Conservation (phyloP, 2,888 invertebrate genomes). For the Drosophila meridionalis region DNA sequence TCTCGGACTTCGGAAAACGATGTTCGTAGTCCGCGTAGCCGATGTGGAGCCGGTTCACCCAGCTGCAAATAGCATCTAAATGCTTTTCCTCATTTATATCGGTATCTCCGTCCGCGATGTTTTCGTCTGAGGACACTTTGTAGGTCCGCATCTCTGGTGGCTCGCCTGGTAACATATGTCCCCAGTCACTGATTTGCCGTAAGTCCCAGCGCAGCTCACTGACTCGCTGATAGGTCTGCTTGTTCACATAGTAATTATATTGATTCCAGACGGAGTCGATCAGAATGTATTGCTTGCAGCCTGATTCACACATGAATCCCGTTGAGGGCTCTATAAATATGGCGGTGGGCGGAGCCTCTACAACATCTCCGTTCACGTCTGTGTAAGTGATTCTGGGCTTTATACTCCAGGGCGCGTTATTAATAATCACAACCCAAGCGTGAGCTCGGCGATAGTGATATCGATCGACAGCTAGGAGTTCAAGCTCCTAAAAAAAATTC, state of each 20-base stretch:
- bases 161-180: constrained; percentile 90
- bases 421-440: constrained; percentile 92
- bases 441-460: constrained; percentile 90
- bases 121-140: constrained; percentile 85
- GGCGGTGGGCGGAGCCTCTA: constrained; percentile 84
- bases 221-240: constrained; percentile 87
- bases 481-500: constrained; percentile 86
- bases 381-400: constrained; percentile 72
- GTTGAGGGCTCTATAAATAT: constrained; percentile 95
- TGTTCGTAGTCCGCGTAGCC: constrained; percentile 87
- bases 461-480: constrained; percentile 88
- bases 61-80: constrained; percentile 91
- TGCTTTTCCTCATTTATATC: constrained; percentile 88
- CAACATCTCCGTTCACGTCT: constrained; percentile 77
- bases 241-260: constrained; percentile 92
- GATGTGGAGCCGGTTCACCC: constrained; percentile 90
- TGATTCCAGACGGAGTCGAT: constrained; percentile 95
- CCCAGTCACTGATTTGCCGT: constrained; percentile 88
- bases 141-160: constrained; percentile 86
- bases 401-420: constrained; percentile 82
- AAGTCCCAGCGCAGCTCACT: constrained; percentile 88
- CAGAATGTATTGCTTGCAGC: constrained; percentile 88
- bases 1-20: constrained; percentile 91
- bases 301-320: constrained; percentile 88
- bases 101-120: constrained; percentile 84